Conservation (phyloP, 2,888 invertebrate genomes). For the Thereva unica region DNA sequence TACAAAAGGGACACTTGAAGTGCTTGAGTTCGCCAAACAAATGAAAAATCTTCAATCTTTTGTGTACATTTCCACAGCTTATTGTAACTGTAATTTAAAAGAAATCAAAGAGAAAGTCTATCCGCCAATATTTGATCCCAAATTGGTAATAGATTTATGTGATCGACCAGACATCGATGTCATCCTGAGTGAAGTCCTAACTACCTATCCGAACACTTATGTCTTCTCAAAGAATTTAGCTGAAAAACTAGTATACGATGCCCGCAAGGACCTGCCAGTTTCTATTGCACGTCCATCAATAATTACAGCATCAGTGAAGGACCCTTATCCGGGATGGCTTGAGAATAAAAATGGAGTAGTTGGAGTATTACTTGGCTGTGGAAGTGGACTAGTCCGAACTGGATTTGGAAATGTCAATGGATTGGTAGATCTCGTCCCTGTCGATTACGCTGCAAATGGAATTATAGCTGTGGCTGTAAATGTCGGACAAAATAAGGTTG, state of each 20-base stretch:
- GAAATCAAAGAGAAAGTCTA: constrained; percentile 61
- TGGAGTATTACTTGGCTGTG: constrained; percentile 52
- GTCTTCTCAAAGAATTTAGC: constrained; percentile 64
- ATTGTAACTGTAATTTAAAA: constrained; percentile 61
- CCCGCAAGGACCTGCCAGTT: constrained; percentile 58
- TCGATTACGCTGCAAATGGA: constrained; percentile 61
- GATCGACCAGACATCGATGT: constrained; percentile 17
- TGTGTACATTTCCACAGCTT: constrained; percentile 63
- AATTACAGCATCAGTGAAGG: constrained; percentile 46
- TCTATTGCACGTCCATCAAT: constrained; percentile 63
- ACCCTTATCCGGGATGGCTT: constrained; percentile 59
- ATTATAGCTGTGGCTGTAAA: constrained; percentile 57
- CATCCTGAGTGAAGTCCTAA: constrained; percentile 29
- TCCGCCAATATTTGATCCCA: constrained; percentile 45
- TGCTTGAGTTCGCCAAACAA: constrained; percentile 39
- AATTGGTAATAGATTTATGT: constrained; percentile 15
- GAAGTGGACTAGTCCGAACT: constrained; percentile 61
- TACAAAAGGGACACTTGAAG: constrained; percentile 41
- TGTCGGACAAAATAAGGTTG: constrained; percentile 55
- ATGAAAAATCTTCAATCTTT: constrained; percentile 47
- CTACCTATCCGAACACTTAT: constrained; percentile 62
- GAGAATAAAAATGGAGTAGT: constrained; percentile 63
- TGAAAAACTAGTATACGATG: constrained; percentile 58
- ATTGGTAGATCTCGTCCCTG: constrained; percentile 62
- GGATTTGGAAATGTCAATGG: constrained; percentile 58